Evolutionary conservation across 2,113 vertebrate species (phyloP), one percentile per base, ranked within the genome.

Genomic region (Pygoscelis adeliae): DNA sequence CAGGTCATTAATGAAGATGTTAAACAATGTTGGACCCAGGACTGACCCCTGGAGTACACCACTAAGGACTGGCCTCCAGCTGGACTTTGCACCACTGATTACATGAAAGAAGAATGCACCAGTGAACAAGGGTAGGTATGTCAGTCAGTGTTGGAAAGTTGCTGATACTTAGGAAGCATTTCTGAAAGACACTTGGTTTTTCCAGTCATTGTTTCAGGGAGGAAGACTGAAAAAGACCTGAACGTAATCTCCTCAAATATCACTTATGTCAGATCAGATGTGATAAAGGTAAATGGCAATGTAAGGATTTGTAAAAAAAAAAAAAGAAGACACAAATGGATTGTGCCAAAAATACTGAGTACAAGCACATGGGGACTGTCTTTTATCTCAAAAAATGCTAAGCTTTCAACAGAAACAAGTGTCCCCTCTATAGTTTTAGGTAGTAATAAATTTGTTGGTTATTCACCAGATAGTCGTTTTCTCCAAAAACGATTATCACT

Each of bases 381-480:
- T 87, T 83, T 78, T 84, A 50, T 40, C 59, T 82, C 50, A 87
- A n/a, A 80, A 94, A 95, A 93, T 46, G 56, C 21, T 69, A 95
- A 34, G 78, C 70, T 93, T 94, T 96, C 61, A 83, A 32, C 6
- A 78, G 62, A 83, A 95, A 85, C 40, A 87, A 91, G 32, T 38
- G 63, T 49, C 91, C 77, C 89, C 82, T 96, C 71, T 85, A 40
- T 21, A 88, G 46, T 94, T 97, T 83, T 69, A 93, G 19, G 42
- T 55, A 95, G 89, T 71, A 96, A 96, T 93, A 96, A 95, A 94
- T 90, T 76, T 83, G 74, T 94, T 94, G 82, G 89, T 91, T 89
- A 95, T 91, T 83, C 97, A 97, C 87, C 70, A 93, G 84, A 59
- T 62, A 93, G 74, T 70, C 0, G 0, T 96, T 96, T 94, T 83